phyloP scores from a whole-genome alignment of 2,888 invertebrate genomes.

The Agrotis exclamationis region DNA sequence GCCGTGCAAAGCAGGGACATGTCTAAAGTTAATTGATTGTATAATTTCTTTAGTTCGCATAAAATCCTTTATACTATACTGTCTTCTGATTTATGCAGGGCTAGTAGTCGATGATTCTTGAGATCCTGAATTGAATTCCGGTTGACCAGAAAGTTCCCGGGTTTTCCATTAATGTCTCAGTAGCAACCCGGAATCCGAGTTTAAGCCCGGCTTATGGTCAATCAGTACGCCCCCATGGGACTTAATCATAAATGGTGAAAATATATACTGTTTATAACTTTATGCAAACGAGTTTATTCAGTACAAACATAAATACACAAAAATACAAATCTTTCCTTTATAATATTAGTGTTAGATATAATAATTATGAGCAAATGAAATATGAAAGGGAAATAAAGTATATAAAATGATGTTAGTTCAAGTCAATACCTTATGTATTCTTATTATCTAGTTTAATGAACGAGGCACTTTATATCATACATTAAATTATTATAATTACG shows the following conservation, averaged over 20 bases:
- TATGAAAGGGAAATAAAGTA: neutral
- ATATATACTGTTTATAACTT: too few species aligned
- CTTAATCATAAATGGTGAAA: neutral
- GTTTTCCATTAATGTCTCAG: too few species aligned
- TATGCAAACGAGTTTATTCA: too few species aligned
- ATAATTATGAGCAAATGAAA: too few species aligned
- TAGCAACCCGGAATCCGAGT: too few species aligned
- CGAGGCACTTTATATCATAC: constrained; percentile 4
- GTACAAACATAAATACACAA: too few species aligned
- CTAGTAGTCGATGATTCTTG: neutral
- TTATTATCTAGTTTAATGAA: constrained; percentile 28
- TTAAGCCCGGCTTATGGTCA: neutral
- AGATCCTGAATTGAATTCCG: neutral
- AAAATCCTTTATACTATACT: too few species aligned
- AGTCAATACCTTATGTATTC: neutral
- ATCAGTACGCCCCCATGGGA: neutral
- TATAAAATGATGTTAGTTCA: neutral
- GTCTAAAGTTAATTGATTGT: too few species aligned
- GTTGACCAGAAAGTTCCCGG: neutral
- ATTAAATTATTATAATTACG: constrained; percentile 22
- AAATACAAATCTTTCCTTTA: too few species aligned
- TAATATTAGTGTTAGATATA: too few species aligned
- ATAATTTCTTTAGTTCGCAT: too few species aligned
- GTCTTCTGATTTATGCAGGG: neutral
- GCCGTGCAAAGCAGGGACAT: too few species aligned